Evolutionary conservation across 1,140 invertebrate species (phyloP).

Genomic region (Drosophila lacteicornis): DNA sequence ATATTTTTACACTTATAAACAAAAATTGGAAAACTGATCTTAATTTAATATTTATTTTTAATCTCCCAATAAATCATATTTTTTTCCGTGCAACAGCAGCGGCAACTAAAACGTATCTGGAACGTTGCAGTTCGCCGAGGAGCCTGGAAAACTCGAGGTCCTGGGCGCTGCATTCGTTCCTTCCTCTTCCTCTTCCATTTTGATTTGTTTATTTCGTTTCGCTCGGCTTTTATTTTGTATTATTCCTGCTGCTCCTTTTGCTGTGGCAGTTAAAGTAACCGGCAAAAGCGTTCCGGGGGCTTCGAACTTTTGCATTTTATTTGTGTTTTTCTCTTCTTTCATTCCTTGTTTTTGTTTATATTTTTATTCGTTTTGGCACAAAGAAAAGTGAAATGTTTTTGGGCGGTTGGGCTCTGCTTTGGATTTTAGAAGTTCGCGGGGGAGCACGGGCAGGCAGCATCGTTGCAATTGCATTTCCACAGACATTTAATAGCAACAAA

Average conservation of each 20-base stretch:
- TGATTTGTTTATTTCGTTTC: slow-evolving; percentile 60
- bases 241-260: slow-evolving; percentile 33
- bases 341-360: slow-evolving; percentile 21
- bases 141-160: slow-evolving; percentile 38
- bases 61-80: background rate
- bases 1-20: no score
- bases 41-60: background rate
- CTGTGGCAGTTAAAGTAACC: slow-evolving; percentile 65
- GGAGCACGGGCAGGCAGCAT: slow-evolving; percentile 1
- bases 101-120: slow-evolving; percentile 62
- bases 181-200: slow-evolving; percentile 34
- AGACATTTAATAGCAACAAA: slow-evolving; percentile 40
- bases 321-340: slow-evolving; percentile 20
- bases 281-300: slow-evolving; percentile 57
- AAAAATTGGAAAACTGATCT: no score
- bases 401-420: slow-evolving; percentile 28
- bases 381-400: slow-evolving; percentile 80
- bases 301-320: slow-evolving; percentile 76
- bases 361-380: slow-evolving; percentile 58
- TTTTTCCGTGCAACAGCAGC: slow-evolving; percentile 33
- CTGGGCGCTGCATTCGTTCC: slow-evolving; percentile 56
- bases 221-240: slow-evolving; percentile 37
- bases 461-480: slow-evolving; percentile 60
- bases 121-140: slow-evolving; percentile 60
- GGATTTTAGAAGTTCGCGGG: slow-evolving; percentile 41